A percentile compares a stretch with the other conserved stretches of the same genome.
Evolutionary conservation across 2,888 invertebrate species (phyloP).

Genomic region (Erpobdella octoculata): DNA sequence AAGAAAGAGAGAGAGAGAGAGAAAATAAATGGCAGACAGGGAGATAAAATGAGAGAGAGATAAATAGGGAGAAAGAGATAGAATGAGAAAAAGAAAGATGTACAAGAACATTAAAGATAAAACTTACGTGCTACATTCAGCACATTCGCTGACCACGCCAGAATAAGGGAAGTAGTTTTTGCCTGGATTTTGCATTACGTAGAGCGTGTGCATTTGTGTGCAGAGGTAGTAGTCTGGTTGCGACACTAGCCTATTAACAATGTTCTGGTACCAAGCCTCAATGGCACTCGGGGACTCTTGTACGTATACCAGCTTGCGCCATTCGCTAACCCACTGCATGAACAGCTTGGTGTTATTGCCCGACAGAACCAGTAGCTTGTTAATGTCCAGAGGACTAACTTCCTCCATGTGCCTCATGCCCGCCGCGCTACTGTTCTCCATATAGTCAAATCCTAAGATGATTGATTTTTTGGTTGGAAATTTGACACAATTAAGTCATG

Average conservation of each 20-base stretch:
- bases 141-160: not conserved
- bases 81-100: too few relatives aligned
- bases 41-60: too few relatives aligned
- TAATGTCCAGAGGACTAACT: not conserved
- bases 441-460: not conserved
- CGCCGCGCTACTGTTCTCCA: not conserved
- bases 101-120: too few relatives aligned
- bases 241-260: not conserved
- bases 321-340: not conserved
- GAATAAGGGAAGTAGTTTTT: not conserved
- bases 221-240: not conserved
- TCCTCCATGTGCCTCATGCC: not conserved
- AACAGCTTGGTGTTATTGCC: constrained; percentile 6
- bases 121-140: not conserved
- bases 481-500: too few relatives aligned
- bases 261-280: constrained; percentile 13
- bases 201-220: not conserved
- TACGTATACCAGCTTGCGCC: not conserved
- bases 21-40: too few relatives aligned
- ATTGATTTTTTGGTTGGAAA: too few relatives aligned
- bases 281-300: not conserved
- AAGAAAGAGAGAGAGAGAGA: too few relatives aligned
- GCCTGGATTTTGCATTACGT: constrained; percentile 9
- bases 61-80: too few relatives aligned
- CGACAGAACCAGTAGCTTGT: not conserved